Percentiles rank a stretch among this genome's conserved stretches.
These are phyloP conservation scores for Tetragonula clypearis DNA, from an alignment of 1,140 invertebrate genomes.

Conservation along the genomic window DNA sequence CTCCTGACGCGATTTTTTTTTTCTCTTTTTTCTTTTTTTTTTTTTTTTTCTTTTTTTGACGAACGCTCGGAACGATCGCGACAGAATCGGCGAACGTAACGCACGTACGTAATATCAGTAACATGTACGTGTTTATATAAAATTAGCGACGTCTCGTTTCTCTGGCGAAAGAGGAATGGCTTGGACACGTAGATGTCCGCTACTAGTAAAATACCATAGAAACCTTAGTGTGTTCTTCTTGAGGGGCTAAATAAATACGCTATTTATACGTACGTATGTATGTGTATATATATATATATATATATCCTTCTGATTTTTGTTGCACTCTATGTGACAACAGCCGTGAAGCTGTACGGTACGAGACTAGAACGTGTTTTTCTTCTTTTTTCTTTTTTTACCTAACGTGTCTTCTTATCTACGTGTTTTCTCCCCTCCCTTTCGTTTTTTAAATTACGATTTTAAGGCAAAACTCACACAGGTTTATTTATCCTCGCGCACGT, in stretches of 20 bases:
- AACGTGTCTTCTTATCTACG: neutral
- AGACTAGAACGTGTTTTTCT: conserved; percentile 59
- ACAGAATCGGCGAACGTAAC: neutral
- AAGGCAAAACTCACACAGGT: conserved; percentile 68
- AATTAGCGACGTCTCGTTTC: conserved; percentile 66
- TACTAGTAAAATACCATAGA: conserved; percentile 62
- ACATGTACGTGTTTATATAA: conserved; percentile 61
- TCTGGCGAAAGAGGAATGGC: conserved; percentile 57
- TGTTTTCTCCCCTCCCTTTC: conserved; percentile 43
- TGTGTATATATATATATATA: conserved; percentile 11
- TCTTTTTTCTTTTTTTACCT: no score
- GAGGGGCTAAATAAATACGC: conserved; percentile 70
- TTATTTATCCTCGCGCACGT: conserved; percentile 33
- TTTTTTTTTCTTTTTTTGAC: neutral
- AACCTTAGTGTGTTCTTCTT: conserved; percentile 48
- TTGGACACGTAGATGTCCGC: conserved; percentile 19
- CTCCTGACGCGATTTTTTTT: neutral
- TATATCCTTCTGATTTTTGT: neutral
- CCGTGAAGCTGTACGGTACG: conserved; percentile 21
- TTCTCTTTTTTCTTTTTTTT: no score
- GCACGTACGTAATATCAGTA: neutral
- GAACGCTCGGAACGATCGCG: neutral
- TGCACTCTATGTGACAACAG: conserved; percentile 20
- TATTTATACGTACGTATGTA: conserved; percentile 57
- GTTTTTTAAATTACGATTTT: conserved; percentile 59